A percentile compares a stretch with the other conserved stretches of the same genome.
phyloP scores from a whole-genome alignment of 2,113 vertebrate genomes.

The Grammomys dolichurus region DNA sequence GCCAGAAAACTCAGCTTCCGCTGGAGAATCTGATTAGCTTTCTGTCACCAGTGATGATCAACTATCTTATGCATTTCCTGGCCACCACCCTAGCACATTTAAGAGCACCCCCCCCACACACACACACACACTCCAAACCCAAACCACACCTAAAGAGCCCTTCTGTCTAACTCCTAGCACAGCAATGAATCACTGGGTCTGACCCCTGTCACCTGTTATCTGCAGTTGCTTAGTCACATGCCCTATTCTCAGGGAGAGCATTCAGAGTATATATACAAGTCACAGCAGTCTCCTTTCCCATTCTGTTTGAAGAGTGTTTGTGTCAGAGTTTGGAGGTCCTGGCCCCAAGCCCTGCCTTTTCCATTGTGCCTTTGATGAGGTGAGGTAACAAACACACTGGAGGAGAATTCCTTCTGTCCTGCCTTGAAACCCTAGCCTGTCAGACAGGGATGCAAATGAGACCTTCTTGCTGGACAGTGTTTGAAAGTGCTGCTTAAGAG shows the following conservation, averaged over 20 bases:
- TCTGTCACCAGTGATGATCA: background rate
- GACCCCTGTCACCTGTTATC: background rate
- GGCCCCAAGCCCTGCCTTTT: background rate
- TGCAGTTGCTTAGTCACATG: background rate
- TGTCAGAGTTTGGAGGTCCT: background rate
- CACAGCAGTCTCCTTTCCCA: background rate
- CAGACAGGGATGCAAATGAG: background rate
- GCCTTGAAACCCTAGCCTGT: background rate
- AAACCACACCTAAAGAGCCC: background rate
- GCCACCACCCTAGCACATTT: too few species aligned
- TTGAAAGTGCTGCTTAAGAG: background rate
- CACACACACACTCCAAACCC: too few species aligned
- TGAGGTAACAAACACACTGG: background rate
- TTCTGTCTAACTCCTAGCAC: background rate
- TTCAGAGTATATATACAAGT: background rate
- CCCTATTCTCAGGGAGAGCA: background rate
- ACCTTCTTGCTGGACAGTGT: background rate
- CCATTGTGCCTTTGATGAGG: background rate
- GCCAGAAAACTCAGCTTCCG: background rate
- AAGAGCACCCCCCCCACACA: background rate
- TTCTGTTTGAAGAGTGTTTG: background rate
- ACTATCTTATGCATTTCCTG: background rate
- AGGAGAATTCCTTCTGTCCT: background rate
- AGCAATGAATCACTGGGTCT: background rate
- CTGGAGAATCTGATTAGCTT: background rate